Percentiles rank a stretch among this genome's conserved stretches.
phyloP scores from a whole-genome alignment of 2,797 vertebrate species.

The Remorina albescens region DNA sequence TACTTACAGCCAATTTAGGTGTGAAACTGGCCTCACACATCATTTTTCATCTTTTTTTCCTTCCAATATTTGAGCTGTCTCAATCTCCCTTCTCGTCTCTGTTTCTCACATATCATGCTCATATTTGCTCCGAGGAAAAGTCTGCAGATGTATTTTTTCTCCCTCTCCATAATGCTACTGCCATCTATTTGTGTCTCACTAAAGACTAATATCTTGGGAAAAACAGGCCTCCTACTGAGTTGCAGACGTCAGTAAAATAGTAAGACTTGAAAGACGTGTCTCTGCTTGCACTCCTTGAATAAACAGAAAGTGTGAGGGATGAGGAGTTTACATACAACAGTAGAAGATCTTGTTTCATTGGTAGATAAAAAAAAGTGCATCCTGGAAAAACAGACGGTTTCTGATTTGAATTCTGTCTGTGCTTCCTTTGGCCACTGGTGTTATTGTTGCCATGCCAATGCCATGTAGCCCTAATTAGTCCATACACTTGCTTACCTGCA shows the following conservation, averaged over 20 bases:
- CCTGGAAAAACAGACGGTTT: conserved; percentile 33
- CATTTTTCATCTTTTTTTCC: not conserved
- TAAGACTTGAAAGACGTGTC: conserved; percentile 45
- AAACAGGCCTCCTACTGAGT: conserved; percentile 36
- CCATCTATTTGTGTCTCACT: conserved; percentile 7
- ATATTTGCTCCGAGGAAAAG: conserved; percentile 6
- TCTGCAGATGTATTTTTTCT: not conserved
- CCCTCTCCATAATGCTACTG: not conserved
- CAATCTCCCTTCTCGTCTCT: not conserved
- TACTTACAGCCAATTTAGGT: conserved; percentile 15
- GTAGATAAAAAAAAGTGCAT: not conserved
- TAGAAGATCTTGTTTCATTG: conserved; percentile 1
- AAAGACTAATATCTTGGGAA: conserved; percentile 20
- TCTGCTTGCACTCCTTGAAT: conserved; percentile 36
- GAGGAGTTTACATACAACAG: conserved; percentile 23
- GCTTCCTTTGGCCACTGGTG: conserved; percentile 12
- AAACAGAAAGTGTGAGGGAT: conserved; percentile 45
- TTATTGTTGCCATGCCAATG: conserved; percentile 68
- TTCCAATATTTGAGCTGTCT: not conserved
- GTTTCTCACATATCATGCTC: not conserved
- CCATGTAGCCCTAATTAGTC: conserved; percentile 54
- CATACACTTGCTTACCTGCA: conserved; percentile 37
- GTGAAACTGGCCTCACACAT: conserved; percentile 31
- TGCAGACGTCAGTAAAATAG: conserved; percentile 39
- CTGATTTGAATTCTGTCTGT: conserved; percentile 39